Percentiles rank a stretch among this genome's conserved stretches.
phyloP scores from a whole-genome alignment of 2,113 vertebrate genomes.

The Tyto alba region DNA sequence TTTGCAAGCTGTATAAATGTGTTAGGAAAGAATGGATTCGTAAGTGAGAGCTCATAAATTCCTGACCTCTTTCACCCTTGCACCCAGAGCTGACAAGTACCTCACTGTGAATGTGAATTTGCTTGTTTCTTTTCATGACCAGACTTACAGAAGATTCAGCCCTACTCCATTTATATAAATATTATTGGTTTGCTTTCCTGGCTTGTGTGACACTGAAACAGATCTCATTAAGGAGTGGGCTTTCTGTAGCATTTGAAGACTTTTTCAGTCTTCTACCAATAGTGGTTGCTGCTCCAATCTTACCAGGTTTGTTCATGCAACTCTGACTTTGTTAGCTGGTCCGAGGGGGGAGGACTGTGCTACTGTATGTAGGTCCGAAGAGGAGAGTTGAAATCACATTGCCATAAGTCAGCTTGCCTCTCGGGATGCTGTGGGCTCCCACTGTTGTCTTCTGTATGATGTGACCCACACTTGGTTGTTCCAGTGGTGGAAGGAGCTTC shows the following conservation, averaged over 20 bases:
- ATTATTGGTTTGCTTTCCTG: not conserved
- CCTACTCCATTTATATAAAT: not conserved
- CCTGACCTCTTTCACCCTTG: not conserved
- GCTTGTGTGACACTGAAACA: not conserved
- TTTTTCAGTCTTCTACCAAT: not conserved
- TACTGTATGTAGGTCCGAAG: no score
- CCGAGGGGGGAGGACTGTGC: not conserved
- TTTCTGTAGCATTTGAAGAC: not conserved
- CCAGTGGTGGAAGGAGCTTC: not conserved
- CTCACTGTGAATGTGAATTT: not conserved
- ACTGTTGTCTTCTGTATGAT: rapidly evolving
- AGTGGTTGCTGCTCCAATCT: rapidly evolving
- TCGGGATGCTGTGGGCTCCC: rapidly evolving
- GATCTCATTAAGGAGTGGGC: not conserved
- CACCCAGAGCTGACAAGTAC: not conserved
- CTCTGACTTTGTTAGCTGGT: not conserved
- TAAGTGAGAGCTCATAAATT: not conserved
- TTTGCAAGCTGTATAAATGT: not conserved
- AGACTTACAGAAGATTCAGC: not conserved
- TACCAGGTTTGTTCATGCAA: rapidly evolving
- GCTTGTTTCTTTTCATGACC: not conserved
- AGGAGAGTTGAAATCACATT: not conserved
- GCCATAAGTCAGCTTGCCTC: not conserved
- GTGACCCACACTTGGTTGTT: not conserved
- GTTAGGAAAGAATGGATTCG: not conserved